phyloP scores from a whole-genome alignment of 2,888 invertebrate genomes.

The Dione vanillae region DNA sequence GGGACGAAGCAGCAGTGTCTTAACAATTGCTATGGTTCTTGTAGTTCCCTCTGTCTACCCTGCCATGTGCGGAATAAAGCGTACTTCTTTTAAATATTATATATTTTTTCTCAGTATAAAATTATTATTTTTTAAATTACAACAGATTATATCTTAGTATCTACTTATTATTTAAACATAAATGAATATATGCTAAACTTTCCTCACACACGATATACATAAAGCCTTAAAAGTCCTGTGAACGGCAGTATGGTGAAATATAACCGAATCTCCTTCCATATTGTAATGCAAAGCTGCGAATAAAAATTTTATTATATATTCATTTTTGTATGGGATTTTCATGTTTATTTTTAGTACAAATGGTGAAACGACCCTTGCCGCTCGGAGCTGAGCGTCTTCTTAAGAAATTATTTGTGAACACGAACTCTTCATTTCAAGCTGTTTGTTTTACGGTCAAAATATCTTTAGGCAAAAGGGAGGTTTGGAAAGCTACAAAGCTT shows the following conservation, averaged over 20 bases:
- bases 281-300: constrained; percentile 38
- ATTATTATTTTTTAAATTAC: too few species aligned
- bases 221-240: constrained; percentile 31
- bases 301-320: constrained; percentile 37
- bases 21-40: too few species aligned
- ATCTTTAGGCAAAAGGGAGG: too few species aligned
- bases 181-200: too few species aligned
- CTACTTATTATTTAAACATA: too few species aligned
- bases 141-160: too few species aligned
- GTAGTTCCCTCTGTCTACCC: too few species aligned
- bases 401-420: constrained; percentile 11
- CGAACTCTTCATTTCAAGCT: not conserved
- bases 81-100: too few species aligned
- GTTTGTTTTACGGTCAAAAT: not conserved
- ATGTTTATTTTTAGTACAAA: constrained; percentile 31
- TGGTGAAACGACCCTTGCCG: not conserved
- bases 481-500: too few species aligned
- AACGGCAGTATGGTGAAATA: constrained; percentile 40
- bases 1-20: too few species aligned
- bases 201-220: constrained; percentile 9
- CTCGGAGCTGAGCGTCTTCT: constrained; percentile 1
- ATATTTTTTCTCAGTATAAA: too few species aligned
- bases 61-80: too few species aligned
- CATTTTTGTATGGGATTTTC: constrained; percentile 28
- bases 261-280: constrained; percentile 38